Evolutionary conservation across 1,140 invertebrate species (phyloP), one percentile per base, ranked within the genome.

Genomic region (Drosophila ercepeae): DNA sequence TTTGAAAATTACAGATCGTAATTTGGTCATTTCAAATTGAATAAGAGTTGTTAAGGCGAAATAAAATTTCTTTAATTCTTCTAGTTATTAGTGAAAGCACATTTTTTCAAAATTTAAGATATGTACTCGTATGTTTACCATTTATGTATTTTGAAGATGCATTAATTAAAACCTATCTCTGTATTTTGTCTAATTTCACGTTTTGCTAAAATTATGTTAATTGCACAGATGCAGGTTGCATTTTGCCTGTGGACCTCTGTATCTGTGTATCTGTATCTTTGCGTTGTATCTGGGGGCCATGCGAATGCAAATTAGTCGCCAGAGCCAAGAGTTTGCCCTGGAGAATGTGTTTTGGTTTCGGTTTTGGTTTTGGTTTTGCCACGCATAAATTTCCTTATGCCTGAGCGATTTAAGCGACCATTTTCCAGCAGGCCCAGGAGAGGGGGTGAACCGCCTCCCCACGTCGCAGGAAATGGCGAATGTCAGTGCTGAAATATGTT

Each of bases 311-410:
- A 54, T 60, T 70, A 53, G 78, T 63, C 36, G 72, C 67, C 75
- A 67, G 57, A 49, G 58, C 60, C 44, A 44, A 73, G 68, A 50
- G 48, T 51, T 48, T 39, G 32, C 77, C 55, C 63, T 53, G 50
- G 46, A 79, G 75, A 70, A 84, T 84, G 61, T 84, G 54, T 79
- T 84, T 73, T 46, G 71, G 71, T 69, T 70, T 69, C 41, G 69
- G 50, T 55, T 69, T 61, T 19, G 69, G 69, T 61, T 52, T 67
- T 88, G 58, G 67, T 59, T 55, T 72, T 68, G 69, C 73, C 73
- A 77, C 77, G 82, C 81, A 88, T 86, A 86, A 86, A 86, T 86
- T 86, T 81, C 53, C 76, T 70, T 88, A 67, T 39, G 82, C 77
- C 63, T 74, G 63, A 74, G 73, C 59, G 73, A 61, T 44, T 77